A percentile compares a stretch with the other conserved stretches of the same genome.
Evolutionary conservation across 2,797 vertebrate genomes (phyloP).

Genomic region (Platyrinchus mystaceus): DNA sequence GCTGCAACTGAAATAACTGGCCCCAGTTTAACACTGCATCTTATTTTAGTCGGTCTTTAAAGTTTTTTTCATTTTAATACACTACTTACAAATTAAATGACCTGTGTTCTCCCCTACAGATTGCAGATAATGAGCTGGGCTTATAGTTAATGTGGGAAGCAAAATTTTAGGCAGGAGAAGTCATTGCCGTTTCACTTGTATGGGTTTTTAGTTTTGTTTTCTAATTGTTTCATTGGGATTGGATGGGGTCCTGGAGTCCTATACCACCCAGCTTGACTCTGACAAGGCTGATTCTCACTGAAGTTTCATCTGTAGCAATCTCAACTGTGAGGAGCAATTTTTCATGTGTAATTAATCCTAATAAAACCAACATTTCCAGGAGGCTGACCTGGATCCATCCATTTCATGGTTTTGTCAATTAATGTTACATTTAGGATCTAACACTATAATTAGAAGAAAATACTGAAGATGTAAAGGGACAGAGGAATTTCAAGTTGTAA

Average conservation of each 20-base stretch:
- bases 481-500: neutral
- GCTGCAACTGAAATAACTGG: neutral
- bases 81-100: neutral
- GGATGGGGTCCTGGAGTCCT: neutral
- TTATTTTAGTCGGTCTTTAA: neutral
- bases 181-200: neutral
- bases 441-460: neutral
- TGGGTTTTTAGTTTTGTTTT: neutral
- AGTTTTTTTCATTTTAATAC: neutral
- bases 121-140: neutral
- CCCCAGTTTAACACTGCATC: neutral
- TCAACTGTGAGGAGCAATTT: neutral
- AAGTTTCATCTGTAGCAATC: neutral
- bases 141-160: neutral
- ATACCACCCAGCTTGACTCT: neutral
- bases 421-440: neutral
- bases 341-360: neutral
- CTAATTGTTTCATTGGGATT: neutral
- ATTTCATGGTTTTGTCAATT: slow-evolving; percentile 26
- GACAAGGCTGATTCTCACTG: neutral
- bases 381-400: neutral
- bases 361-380: neutral
- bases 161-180: neutral
- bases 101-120: neutral
- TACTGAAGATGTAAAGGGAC: neutral